Percentiles rank a stretch among this genome's conserved stretches.
Conservation (phyloP, 1,140 invertebrate genomes). For the Tribolium castaneum region DNA sequence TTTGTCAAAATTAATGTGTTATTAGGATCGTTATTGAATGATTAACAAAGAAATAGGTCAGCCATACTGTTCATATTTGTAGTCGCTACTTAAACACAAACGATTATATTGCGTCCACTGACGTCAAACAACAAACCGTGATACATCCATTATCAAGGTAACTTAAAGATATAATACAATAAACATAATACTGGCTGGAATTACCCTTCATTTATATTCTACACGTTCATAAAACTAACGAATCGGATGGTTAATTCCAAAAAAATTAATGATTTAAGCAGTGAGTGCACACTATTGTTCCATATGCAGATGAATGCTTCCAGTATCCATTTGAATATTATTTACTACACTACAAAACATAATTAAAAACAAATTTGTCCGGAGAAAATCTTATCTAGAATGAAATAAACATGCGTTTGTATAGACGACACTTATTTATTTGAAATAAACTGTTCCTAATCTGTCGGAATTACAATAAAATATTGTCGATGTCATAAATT, state of each 20-base stretch:
- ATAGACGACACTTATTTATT: neutral
- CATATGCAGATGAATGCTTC: neutral
- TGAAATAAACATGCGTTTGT: neutral
- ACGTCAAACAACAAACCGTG: neutral
- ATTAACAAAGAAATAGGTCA: conserved; percentile 4
- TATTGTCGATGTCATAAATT: neutral
- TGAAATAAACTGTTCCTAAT: neutral
- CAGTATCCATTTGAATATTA: neutral
- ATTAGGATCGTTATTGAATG: neutral
- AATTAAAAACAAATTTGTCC: conserved; percentile 25
- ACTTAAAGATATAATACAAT: neutral
- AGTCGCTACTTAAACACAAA: neutral
- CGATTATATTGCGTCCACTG: neutral
- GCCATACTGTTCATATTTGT: neutral
- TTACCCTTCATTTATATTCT: neutral
- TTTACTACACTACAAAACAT: neutral
- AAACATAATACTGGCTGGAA: neutral
- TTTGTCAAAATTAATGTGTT: conserved; percentile 3
- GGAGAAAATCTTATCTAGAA: neutral
- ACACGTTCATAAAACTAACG: neutral
- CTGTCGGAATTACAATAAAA: neutral
- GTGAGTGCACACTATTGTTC: neutral
- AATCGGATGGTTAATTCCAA: neutral
- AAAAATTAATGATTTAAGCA: neutral
- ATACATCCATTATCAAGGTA: neutral